Evolutionary conservation across 2,888 invertebrate species (phyloP).

Genomic region (Tinea pellionella): DNA sequence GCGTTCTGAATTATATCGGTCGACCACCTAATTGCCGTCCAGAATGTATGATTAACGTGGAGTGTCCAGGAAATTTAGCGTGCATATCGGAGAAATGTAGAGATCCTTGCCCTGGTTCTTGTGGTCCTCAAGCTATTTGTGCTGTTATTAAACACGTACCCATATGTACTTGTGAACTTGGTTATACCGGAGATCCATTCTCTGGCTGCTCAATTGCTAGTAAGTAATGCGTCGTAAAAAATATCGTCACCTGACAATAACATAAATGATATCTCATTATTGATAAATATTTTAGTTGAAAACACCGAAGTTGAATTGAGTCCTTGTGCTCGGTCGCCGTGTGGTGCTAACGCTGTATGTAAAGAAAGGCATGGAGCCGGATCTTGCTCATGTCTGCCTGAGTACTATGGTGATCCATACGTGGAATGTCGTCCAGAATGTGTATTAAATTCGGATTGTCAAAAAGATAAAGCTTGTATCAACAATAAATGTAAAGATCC

Average conservation of each 20-base stretch:
- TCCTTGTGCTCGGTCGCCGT: conserved; percentile 87
- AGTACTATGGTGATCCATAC: conserved; percentile 89
- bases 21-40: conserved; percentile 83
- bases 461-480: conserved; percentile 79
- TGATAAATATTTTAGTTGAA: conserved; percentile 49
- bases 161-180: conserved; percentile 76
- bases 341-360: conserved; percentile 88
- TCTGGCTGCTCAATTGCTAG: conserved; percentile 75
- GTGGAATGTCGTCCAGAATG: conserved; percentile 89
- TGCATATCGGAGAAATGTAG: conserved; percentile 79
- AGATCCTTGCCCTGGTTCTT: conserved; percentile 81
- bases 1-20: conserved; percentile 78
- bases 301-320: conserved; percentile 52
- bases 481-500: conserved; percentile 89
- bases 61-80: conserved; percentile 77
- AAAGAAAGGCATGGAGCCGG: conserved; percentile 84
- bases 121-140: conserved; percentile 79
- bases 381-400: conserved; percentile 83
- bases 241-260: not conserved
- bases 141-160: conserved; percentile 78
- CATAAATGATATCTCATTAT: not conserved
- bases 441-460: conserved; percentile 87
- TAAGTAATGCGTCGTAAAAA: conserved; percentile 43
- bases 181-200: conserved; percentile 83
- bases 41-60: conserved; percentile 78